Percentiles rank a stretch among this genome's conserved stretches.
These are phyloP conservation scores for Cygnus atratus DNA, from an alignment of 2,113 vertebrate species.

Conservation along the genomic window DNA sequence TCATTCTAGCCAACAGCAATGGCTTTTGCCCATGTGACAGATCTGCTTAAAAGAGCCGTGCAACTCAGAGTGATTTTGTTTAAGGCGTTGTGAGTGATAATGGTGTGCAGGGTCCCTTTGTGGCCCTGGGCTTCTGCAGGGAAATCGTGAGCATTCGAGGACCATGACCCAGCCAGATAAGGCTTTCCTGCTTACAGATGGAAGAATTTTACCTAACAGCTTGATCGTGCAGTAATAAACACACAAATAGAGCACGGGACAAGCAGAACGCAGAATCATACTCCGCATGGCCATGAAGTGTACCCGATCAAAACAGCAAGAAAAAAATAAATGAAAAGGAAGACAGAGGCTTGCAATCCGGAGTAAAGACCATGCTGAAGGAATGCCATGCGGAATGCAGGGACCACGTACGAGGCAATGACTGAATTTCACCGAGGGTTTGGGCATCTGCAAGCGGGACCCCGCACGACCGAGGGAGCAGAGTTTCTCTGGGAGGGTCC, in stretches of 20 bases:
- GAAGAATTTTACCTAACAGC: not conserved
- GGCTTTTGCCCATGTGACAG: not conserved
- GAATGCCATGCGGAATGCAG: too few species aligned
- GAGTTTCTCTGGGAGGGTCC: not conserved
- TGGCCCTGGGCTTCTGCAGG: not conserved
- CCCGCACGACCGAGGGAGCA: too few species aligned
- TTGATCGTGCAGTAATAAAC: not conserved
- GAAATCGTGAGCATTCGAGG: not conserved
- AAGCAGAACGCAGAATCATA: not conserved
- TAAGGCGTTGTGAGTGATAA: not conserved
- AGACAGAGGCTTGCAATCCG: not conserved
- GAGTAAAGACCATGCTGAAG: not conserved
- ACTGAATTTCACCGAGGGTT: not conserved
- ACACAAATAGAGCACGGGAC: rapidly evolving
- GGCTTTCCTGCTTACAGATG: not conserved
- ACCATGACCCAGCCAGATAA: not conserved
- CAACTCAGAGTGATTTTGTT: not conserved
- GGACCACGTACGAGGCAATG: too few species aligned
- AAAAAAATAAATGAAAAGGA: not conserved
- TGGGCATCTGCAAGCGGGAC: not conserved
- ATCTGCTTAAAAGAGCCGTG: not conserved
- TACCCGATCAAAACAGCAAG: not conserved
- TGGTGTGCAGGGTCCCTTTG: not conserved
- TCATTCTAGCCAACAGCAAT: not conserved
- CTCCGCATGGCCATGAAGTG: not conserved